Evolutionary conservation across 1,140 invertebrate genomes (phyloP), one percentile per base, ranked within the genome.

Genomic region (Formica exsecta): DNA sequence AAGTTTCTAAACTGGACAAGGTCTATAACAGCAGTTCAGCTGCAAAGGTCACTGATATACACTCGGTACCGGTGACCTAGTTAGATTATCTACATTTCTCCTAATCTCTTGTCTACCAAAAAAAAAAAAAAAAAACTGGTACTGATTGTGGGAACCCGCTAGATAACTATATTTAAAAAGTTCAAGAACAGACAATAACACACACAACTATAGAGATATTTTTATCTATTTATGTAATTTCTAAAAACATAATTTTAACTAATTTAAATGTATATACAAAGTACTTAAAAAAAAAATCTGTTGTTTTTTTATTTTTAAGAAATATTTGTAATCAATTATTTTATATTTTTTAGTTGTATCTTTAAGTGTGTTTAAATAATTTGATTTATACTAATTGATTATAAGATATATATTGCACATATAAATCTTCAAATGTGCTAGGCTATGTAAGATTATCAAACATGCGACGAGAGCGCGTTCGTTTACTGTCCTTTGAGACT

Each of bases 1-100:
- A 48, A 65, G 25, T 77, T 64, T 38, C 25, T 70, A 80, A 80
- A 68, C 9, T 25, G 57, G 16, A 64, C 16, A 68, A 80, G 32
- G 36, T 51, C n/a, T 36, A 36, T 66, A 79, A 13, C n/a, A 36
- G 7, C 22, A 76, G n/a, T 54, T 54, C 3, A 68, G n/a, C 25
- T 66, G 9, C 9, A 51, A 13, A 5, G 25, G 9, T 29, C 19
- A 65, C 25, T 32, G 38, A 61, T 51, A 32, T n/a, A 22, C 7
- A 38, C 19, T 48, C 16, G 19, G n/a, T n/a, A 41, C n/a, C 22
- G 25, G 1, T 25, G 1, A 61, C 29, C 25, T 8, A 32, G 16
- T 76, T 29, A 38, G n/a, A 61, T 61, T 41, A 75, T 61, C 7
- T 61, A 4, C 4, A 19, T 51, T 51, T 51, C 16, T 29, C 1